phyloP scores from a whole-genome alignment of 2,113 vertebrate genomes.

The Lepus timidus region DNA sequence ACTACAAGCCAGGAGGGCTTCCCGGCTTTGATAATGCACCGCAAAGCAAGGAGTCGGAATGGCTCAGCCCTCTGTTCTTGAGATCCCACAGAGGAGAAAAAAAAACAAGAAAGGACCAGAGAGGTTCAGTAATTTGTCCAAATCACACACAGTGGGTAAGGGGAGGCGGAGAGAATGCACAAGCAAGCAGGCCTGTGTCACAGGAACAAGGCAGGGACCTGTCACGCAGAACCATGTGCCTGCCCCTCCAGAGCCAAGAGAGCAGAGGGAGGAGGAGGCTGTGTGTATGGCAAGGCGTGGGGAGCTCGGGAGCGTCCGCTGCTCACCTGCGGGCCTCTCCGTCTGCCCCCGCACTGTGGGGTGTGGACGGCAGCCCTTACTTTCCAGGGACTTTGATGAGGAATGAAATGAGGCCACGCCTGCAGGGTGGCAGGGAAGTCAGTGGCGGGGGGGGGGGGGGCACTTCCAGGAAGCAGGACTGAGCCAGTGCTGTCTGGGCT shows the following conservation, averaged over 20 bases:
- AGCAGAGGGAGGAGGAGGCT: background rate
- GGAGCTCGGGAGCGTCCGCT: background rate
- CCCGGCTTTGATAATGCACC: background rate
- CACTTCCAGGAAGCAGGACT: background rate
- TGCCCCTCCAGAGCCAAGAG: background rate
- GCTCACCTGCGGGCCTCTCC: background rate
- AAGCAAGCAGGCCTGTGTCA: background rate
- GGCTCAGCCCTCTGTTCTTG: background rate
- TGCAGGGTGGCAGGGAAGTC: background rate
- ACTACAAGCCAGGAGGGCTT: background rate
- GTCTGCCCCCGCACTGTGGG: background rate
- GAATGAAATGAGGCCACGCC: background rate
- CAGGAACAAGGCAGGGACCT: background rate
- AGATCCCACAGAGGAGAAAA: background rate
- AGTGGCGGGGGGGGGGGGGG: background rate
- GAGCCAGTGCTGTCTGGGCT: background rate
- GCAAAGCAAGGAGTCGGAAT: background rate
- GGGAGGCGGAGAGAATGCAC: background rate
- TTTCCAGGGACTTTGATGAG: slow-evolving; percentile 3
- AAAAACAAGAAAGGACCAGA: slow-evolving; percentile 43
- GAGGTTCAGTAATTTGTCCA: background rate
- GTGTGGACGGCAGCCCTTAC: background rate
- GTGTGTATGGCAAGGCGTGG: no score
- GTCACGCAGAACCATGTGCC: background rate
- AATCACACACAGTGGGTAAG: background rate